Evolutionary conservation across 2,888 invertebrate species (phyloP).

Genomic region (Tetheella fluctuosa): DNA sequence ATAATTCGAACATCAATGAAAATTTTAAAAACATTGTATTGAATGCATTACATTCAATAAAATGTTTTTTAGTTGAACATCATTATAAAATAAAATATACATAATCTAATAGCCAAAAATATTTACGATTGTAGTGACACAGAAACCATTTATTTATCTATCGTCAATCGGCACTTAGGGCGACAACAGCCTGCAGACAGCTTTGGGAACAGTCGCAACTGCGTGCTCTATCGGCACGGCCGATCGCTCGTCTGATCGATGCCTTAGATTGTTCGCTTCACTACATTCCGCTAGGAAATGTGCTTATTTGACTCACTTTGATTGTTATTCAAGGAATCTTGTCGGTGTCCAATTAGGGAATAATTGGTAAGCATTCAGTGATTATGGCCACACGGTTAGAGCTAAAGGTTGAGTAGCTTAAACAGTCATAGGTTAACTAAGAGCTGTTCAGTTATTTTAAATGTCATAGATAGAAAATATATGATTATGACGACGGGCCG

Average conservation of each 20-base stretch:
- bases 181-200: constrained; percentile 26
- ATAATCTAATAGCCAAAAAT: constrained; percentile 15
- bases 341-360: not conserved
- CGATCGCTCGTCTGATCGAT: constrained; percentile 40
- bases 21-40: too few species aligned
- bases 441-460: too few species aligned
- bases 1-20: too few species aligned
- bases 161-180: constrained; percentile 21
- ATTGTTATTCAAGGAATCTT: constrained; percentile 3
- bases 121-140: constrained; percentile 32
- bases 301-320: constrained; percentile 18
- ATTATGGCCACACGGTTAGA: not conserved
- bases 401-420: not conserved
- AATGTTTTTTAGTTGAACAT: too few species aligned
- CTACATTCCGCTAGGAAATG: constrained; percentile 33
- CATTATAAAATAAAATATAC: constrained; percentile 33
- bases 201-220: constrained; percentile 24
- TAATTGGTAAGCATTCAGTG: not conserved
- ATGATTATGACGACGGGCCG: too few species aligned
- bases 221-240: constrained; percentile 47
- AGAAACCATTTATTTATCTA: constrained; percentile 31
- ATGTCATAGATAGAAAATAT: too few species aligned
- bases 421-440: too few species aligned
- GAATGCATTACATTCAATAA: too few species aligned
- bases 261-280: constrained; percentile 29